These are phyloP conservation scores for Scaptomyza hsui DNA, from an alignment of 1,140 invertebrate species.

Conservation along the genomic window DNA sequence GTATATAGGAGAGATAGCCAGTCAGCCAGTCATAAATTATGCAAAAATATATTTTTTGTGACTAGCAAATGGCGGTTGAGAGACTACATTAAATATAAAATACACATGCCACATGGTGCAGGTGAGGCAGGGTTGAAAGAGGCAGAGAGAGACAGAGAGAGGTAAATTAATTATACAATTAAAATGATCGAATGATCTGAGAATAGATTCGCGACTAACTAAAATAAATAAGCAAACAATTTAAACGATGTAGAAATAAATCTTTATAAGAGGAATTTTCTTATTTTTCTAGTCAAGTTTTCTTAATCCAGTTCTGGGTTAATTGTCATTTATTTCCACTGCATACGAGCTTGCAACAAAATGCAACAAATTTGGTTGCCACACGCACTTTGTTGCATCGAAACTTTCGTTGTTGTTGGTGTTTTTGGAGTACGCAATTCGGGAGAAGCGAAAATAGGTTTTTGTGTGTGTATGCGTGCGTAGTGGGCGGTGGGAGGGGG, in stretches of 20 bases:
- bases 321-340: neutral
- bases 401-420: constrained; percentile 6
- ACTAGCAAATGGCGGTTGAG: constrained; percentile 72
- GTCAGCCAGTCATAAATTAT: constrained; percentile 79
- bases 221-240: neutral
- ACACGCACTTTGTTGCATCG: constrained; percentile 41
- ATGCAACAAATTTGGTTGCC: constrained; percentile 31
- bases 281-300: no score
- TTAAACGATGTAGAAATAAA: neutral
- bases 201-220: neutral
- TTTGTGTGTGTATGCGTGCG: constrained; percentile 1
- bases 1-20: constrained; percentile 4
- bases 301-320: neutral
- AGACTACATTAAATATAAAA: constrained; percentile 61
- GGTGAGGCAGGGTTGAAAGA: constrained; percentile 16
- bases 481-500: neutral
- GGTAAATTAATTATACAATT: constrained; percentile 1
- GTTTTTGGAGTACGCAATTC: constrained; percentile 17
- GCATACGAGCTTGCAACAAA: constrained; percentile 12
- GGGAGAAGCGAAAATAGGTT: constrained; percentile 36
- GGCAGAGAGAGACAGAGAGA: neutral
- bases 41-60: constrained; percentile 67
- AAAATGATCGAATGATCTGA: constrained; percentile 1
- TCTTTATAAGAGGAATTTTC: no score
- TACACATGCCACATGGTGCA: constrained; percentile 27